Percentiles rank a stretch among this genome's conserved stretches.
These are phyloP conservation scores for Pemphigus obesinymphae DNA, from an alignment of 1,140 invertebrate genomes.

Conservation along the genomic window DNA sequence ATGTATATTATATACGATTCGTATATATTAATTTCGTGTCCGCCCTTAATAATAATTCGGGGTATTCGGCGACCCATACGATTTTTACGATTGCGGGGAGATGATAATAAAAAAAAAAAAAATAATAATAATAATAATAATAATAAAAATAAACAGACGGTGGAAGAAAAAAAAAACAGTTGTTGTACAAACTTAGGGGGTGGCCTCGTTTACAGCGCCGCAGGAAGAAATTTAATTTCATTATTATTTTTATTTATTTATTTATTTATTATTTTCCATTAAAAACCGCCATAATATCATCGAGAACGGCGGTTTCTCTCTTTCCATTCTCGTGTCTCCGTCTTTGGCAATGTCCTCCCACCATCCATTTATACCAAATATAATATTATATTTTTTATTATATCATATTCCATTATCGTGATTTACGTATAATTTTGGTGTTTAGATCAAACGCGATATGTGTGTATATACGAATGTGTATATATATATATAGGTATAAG, in stretches of 20 bases:
- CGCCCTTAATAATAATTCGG: constrained; percentile 38
- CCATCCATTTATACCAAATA: too few relatives aligned
- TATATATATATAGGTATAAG: neutral
- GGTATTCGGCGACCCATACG: constrained; percentile 7
- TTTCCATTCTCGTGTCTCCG: too few relatives aligned
- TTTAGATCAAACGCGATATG: constrained; percentile 4
- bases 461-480: too few relatives aligned
- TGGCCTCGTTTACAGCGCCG: constrained; percentile 15
- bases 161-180: neutral
- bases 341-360: too few relatives aligned
- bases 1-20: neutral
- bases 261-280: neutral
- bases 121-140: too few relatives aligned
- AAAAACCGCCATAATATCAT: too few relatives aligned
- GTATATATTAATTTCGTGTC: neutral
- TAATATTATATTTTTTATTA: too few relatives aligned
- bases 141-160: neutral
- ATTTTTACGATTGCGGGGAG: constrained; percentile 12
- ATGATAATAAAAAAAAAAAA: constrained; percentile 7
- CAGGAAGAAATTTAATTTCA: constrained; percentile 26
- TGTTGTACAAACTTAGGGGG: constrained; percentile 16
- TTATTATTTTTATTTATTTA: neutral
- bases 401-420: neutral
- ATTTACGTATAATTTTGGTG: constrained; percentile 25
- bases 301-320: too few relatives aligned